phyloP scores from a whole-genome alignment of 2,113 vertebrate species.

The Sciurus niger region DNA sequence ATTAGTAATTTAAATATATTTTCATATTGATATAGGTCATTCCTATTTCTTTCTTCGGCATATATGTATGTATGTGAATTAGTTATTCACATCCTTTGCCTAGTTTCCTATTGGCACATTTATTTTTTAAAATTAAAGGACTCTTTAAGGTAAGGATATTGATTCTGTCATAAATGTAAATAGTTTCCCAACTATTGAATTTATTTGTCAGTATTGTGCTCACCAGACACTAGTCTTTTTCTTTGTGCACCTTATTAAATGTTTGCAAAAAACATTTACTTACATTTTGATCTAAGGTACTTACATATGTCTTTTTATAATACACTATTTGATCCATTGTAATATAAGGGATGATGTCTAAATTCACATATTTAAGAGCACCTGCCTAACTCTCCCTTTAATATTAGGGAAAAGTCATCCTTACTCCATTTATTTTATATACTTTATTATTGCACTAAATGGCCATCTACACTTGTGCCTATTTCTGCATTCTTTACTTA shows the following conservation, averaged over 20 bases:
- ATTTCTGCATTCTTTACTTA: constrained; percentile 53
- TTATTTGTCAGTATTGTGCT: background rate
- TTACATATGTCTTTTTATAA: background rate
- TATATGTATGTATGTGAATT: background rate
- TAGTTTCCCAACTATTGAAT: background rate
- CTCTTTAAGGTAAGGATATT: background rate
- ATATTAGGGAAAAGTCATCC: constrained; percentile 8
- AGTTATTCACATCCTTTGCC: background rate
- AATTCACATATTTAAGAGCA: constrained; percentile 29
- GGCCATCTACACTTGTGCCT: background rate
- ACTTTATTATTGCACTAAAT: constrained; percentile 37
- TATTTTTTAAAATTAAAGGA: constrained; percentile 27
- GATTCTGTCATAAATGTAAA: background rate
- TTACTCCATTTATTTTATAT: constrained; percentile 30
- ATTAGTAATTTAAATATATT: background rate
- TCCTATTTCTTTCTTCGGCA: background rate
- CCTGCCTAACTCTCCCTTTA: background rate
- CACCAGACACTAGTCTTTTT: background rate
- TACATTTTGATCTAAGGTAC: background rate
- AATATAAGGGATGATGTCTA: background rate
- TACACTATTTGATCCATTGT: background rate
- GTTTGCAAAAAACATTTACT: constrained; percentile 7
- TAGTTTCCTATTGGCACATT: background rate
- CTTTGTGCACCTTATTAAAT: background rate
- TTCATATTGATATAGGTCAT: background rate